A percentile compares a stretch with the other conserved stretches of the same genome.
Evolutionary conservation across 2,888 invertebrate genomes (phyloP).

Genomic region (Cistogaster globosa): DNA sequence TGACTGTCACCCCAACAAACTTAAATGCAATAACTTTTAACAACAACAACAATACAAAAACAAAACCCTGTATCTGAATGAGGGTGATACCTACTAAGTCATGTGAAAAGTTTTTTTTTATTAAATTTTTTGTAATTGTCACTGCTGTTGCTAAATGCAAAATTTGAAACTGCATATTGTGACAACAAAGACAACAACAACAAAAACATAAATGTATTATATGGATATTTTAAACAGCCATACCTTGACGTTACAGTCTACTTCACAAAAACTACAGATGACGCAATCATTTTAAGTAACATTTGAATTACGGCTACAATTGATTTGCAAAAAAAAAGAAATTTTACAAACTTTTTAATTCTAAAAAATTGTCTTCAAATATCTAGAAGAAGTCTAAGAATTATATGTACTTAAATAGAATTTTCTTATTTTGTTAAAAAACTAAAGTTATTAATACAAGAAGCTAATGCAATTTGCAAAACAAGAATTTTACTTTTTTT

Average conservation of each 20-base stretch:
- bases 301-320: constrained; percentile 38
- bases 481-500: too few species aligned
- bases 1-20: constrained; percentile 45
- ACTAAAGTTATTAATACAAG: too few species aligned
- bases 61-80: constrained; percentile 53
- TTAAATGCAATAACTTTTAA: constrained; percentile 12
- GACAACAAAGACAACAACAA: neutral
- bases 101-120: constrained; percentile 60
- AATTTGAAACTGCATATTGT: constrained; percentile 60
- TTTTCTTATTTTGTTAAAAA: too few species aligned
- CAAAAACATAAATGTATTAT: neutral
- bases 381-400: too few species aligned
- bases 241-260: constrained; percentile 58
- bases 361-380: too few species aligned
- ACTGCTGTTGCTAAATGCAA: constrained; percentile 50
- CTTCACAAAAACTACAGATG: constrained; percentile 64
- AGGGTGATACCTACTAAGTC: constrained; percentile 65
- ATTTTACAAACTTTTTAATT: too few species aligned
- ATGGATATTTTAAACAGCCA: constrained; percentile 21
- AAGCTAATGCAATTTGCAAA: neutral
- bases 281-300: constrained; percentile 59
- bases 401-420: too few species aligned
- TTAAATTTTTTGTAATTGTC: neutral
- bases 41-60: neutral
- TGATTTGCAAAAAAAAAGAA: constrained; percentile 1